Evolutionary conservation across 2,888 invertebrate species (phyloP).

Genomic region (Caenorhabditis doughertyi): DNA sequence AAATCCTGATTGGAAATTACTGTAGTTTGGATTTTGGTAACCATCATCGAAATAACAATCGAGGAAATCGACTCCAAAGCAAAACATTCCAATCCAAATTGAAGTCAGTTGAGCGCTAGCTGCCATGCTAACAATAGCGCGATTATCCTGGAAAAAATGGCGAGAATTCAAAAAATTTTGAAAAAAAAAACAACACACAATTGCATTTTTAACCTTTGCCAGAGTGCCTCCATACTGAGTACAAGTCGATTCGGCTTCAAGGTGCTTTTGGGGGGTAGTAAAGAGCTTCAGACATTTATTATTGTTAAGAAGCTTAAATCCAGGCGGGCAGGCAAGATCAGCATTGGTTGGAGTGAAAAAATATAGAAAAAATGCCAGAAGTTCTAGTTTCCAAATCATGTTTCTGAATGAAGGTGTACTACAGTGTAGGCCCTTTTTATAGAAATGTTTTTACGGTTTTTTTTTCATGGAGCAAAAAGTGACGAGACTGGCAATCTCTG

Average conservation of each 20-base stretch:
- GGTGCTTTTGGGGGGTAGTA: conserved; percentile 9
- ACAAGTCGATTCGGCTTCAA: conserved; percentile 30
- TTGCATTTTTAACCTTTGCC: conserved; percentile 2
- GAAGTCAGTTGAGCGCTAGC: neutral
- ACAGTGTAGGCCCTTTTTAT: too few species aligned
- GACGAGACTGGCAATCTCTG: too few species aligned
- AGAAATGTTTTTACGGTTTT: too few species aligned
- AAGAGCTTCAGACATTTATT: conserved; percentile 15
- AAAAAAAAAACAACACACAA: conserved; percentile 24
- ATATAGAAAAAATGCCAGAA: neutral
- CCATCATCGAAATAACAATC: conserved; percentile 27
- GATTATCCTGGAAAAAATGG: conserved; percentile 7
- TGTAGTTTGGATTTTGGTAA: conserved; percentile 8
- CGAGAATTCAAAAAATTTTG: too few species aligned
- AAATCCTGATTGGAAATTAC: conserved; percentile 22
- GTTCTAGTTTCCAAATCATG: too few species aligned
- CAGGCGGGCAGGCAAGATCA: neutral
- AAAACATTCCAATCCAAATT: conserved; percentile 38
- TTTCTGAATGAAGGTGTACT: neutral
- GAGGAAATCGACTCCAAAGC: conserved; percentile 3
- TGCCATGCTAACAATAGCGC: conserved; percentile 10
- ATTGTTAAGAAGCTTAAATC: conserved; percentile 17
- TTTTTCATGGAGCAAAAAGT: too few species aligned
- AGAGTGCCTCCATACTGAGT: conserved; percentile 24
- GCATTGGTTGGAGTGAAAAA: neutral